Base-by-base conservation (phyloP, 2,113 vertebrate genomes). In the Rhadina sibilatrix region DNA sequence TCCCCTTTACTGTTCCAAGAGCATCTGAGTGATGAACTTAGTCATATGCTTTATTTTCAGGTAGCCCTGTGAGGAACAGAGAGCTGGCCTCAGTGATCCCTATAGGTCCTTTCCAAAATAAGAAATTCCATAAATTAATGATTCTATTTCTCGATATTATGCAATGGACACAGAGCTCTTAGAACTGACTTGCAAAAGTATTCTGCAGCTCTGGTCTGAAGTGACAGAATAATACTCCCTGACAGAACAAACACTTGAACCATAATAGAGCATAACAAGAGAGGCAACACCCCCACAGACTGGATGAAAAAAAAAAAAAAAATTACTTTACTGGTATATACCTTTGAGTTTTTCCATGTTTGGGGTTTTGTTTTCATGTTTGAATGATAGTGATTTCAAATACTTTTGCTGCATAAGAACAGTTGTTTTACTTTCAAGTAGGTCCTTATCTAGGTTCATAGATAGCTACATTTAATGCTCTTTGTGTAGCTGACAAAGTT, bases 161-260 rank as follows among this genome's bases (percentile, higher is more conserved):
- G 10, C 31, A 60, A 42, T 4, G 1, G 3, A 24, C 5, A 63
- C 0, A 0, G 15, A 84, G 8, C 10, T 79, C 20, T 66, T 79
- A 65, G 5, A 83, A 56, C 19, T 52, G 30, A 47, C 37, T 64
- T 59, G 19, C 28, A 80, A 77, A 93, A 60, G 16, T 44, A 37
- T 57, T 72, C 42, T 69, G 25, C 59, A 50, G 4, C 37, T 84
- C 47, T 75, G 13, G 8, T 80, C 49, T 72, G 33, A 77, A 83
- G 9, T 44, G 19, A 54, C 25, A 30, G 2, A 27, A 27, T 74
- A 52, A 64, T 72, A 23, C 2, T 59, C 5, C n/a, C 10, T 69
- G 54, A 44, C 12, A 77, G 11, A 83, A 47, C 38, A 77, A 86
- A 6, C 4, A 22, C 9, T 20, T 33, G 15, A 61, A 74, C 11